Base-by-base conservation (phyloP, 2,888 invertebrate species). In the Ctena decussata region DNA sequence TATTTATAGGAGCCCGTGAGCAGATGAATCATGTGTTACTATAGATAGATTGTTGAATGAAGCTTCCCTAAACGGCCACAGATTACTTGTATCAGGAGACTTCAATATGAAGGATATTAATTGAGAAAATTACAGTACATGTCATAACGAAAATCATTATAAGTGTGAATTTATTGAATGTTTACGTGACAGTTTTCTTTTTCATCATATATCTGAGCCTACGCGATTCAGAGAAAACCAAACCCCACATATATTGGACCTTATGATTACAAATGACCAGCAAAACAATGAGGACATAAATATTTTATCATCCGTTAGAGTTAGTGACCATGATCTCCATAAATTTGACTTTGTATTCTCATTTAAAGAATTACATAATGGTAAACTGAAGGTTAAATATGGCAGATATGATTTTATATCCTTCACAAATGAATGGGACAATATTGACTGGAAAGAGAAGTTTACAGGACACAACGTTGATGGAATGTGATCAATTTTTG, bases 51-150 rank as follows among this genome's bases (percentile, higher is more conserved):
- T 65, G 8, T 12, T 65, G 15, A 6, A 12, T 21, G 27, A 65
- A 39, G 44, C 39, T 65, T 24, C 27, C 46, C 39, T 41, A 11
- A 6, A 37, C 2, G 27, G n/a, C 18, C 32, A 76, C 5, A 57
- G 35, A n/a, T 30, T 77, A n/a, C 30, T 77, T 39, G 46, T 79
- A 24, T 57, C 79, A 32, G 79, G 79, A 8, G 79, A 72, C 24
- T 79, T 79, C 24, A 79, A 79, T 32, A 80, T 80, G 80, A 73
- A 73, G 18, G 60, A 80, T 32, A 80, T 80, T 57, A 53, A 80
- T 72, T 80, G 80, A 73, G n/a, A 41, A n/a, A 39, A 3, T 21
- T 80, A 44, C n/a, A 80, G 41, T n/a, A 80, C 80, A 2, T 15
- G 11, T 39, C 73, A 80, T 41, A 44, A 6, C 30, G 73, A 73